A percentile compares a stretch with the other conserved stretches of the same genome.
Evolutionary conservation across 2,113 vertebrate species (phyloP).

Genomic region (Petrocephalus microphthalmus): DNA sequence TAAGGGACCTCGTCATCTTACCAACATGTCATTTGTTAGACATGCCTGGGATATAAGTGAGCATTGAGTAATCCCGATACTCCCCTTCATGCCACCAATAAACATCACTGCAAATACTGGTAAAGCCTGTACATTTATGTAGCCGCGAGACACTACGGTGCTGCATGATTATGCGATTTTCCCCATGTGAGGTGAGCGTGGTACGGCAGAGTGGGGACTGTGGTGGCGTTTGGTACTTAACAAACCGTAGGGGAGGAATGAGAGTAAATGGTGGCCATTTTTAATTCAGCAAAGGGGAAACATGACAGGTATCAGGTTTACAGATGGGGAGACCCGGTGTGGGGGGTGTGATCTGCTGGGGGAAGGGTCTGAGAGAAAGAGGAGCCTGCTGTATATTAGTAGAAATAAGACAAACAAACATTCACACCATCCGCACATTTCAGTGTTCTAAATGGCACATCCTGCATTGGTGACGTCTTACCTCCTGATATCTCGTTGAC

Average conservation of each 20-base stretch:
- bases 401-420: not conserved
- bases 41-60: slow-evolving; percentile 24
- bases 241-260: not conserved
- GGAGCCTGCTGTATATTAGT: not conserved
- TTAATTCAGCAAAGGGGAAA: not conserved
- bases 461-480: slow-evolving; percentile 39
- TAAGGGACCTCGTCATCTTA: not conserved
- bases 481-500: slow-evolving; percentile 61
- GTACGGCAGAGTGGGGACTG: not conserved
- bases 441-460: not conserved
- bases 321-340: not conserved
- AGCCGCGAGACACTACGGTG: not conserved
- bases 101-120: not conserved
- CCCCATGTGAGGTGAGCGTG: not conserved
- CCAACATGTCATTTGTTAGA: slow-evolving; percentile 28
- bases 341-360: not conserved
- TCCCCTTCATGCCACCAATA: slow-evolving; percentile 25
- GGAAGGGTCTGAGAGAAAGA: not conserved
- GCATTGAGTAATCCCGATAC: slow-evolving; percentile 19
- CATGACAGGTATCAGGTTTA: too few relatives aligned
- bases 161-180: not conserved
- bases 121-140: not conserved
- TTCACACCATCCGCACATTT: not conserved
- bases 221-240: not conserved
- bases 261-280: not conserved